These are phyloP conservation scores for Blastobasis adustella DNA, from an alignment of 2,888 invertebrate species.

Conservation along the genomic window DNA sequence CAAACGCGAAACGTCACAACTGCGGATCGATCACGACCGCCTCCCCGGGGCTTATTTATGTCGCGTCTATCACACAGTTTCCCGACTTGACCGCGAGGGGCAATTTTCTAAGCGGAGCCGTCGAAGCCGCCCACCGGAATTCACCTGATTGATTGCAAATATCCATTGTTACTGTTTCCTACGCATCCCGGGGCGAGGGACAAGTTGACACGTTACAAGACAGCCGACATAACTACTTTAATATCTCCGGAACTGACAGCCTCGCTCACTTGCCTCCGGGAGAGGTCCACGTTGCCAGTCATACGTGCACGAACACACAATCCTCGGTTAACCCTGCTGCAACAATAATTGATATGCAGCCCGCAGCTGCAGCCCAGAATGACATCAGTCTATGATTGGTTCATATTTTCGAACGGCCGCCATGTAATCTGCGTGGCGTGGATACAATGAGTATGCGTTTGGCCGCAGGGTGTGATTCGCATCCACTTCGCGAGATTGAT, in stretches of 20 bases:
- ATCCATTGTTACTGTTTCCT: slow-evolving; percentile 60
- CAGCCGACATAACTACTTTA: slow-evolving; percentile 46
- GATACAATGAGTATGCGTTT: slow-evolving; percentile 27
- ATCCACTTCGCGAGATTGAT: slow-evolving; percentile 38
- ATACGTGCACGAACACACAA: slow-evolving; percentile 3
- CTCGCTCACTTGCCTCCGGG: slow-evolving; percentile 36
- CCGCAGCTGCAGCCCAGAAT: slow-evolving; percentile 41
- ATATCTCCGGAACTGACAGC: slow-evolving; percentile 36
- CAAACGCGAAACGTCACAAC: slow-evolving; percentile 17
- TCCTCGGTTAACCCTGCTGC: slow-evolving; percentile 17
- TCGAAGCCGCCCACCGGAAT: slow-evolving; percentile 45
- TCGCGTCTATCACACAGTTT: slow-evolving; percentile 14
- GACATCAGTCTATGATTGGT: slow-evolving; percentile 42
- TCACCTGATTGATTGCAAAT: slow-evolving; percentile 65
- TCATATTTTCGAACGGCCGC: slow-evolving; percentile 36
- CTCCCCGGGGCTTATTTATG: slow-evolving; percentile 8
- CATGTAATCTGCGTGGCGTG: slow-evolving; percentile 30
- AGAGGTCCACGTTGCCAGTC: slow-evolving; percentile 47
- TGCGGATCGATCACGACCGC: slow-evolving; percentile 25
- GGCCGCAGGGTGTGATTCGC: slow-evolving; percentile 33
- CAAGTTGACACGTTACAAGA: slow-evolving; percentile 28
- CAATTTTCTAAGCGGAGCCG: slow-evolving; percentile 42
- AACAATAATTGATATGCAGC: slow-evolving; percentile 46
- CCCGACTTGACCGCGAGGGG: slow-evolving; percentile 45
- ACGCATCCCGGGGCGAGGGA: slow-evolving; percentile 38